Conservation (phyloP, 2,888 invertebrate species). For the Synergus japonicus region DNA sequence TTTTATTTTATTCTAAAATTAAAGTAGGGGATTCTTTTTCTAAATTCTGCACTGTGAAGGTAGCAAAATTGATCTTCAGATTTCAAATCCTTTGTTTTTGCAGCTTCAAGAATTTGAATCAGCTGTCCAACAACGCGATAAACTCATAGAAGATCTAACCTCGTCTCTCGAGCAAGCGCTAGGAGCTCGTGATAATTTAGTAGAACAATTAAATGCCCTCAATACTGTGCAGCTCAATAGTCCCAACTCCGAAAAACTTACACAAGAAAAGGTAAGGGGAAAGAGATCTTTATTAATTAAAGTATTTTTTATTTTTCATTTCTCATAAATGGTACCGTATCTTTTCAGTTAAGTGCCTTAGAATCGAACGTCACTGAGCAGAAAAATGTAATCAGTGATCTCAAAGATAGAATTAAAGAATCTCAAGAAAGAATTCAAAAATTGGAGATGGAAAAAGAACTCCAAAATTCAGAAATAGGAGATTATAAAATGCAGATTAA, state of each 20-base stretch:
- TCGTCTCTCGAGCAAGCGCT: slow-evolving; percentile 85
- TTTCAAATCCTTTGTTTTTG: slow-evolving; percentile 42
- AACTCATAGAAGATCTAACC: slow-evolving; percentile 85
- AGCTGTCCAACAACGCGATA: slow-evolving; percentile 84
- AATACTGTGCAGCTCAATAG: slow-evolving; percentile 81
- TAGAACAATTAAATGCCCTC: slow-evolving; percentile 80
- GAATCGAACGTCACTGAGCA: slow-evolving; percentile 62
- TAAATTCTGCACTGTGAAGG: not conserved
- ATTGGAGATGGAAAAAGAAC: slow-evolving; percentile 81
- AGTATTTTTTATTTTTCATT: not conserved
- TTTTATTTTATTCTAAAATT: not conserved
- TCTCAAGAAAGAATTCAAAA: slow-evolving; percentile 69
- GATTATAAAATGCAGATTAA: slow-evolving; percentile 68
- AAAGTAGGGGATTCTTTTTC: not conserved
- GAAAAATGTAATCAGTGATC: slow-evolving; percentile 58
- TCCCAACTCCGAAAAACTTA: slow-evolving; percentile 70
- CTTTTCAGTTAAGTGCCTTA: slow-evolving; percentile 73
- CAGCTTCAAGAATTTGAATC: slow-evolving; percentile 87
- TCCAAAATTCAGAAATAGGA: slow-evolving; percentile 77
- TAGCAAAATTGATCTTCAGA: not conserved
- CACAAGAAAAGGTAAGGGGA: slow-evolving; percentile 62
- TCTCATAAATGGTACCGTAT: slow-evolving; percentile 45
- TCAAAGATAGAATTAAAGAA: slow-evolving; percentile 62
- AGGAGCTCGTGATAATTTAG: slow-evolving; percentile 81
- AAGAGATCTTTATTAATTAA: not conserved